Base-by-base conservation (phyloP, 1,140 invertebrate species). In the Cecropterus lyciades region DNA sequence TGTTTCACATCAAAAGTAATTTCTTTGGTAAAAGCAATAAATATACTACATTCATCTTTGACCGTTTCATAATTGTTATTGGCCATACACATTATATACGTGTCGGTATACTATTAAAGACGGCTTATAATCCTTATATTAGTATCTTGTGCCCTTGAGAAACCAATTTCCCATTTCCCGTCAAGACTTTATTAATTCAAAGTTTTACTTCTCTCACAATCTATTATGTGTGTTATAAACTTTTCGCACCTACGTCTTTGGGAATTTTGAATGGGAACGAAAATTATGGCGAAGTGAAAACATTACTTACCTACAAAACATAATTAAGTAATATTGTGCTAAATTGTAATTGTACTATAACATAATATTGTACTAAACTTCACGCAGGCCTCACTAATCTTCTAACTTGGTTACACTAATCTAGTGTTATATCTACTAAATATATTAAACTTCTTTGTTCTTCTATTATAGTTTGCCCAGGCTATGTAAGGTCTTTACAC, bases 371-470 rank as follows among this genome's bases (percentile, higher is more conserved):
- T 43, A 16, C 20, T 59, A 59, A 59, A 33, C 1, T 59, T 48
- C 27, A 59, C 24, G 43, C 56, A 46, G 15, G 27, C 56, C 43
- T 52, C 33, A 33, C 11, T 51, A 33, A 42, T 56, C 27, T 59
- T 37, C 27, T 59, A 59, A 59, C 9, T 4, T 45, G 1, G 20
- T 57, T 15, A 46, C 5, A 51, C 48, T 51, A 46, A 59, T 59
- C 20, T 45, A 10, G 55, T 57, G 20, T n/a, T n/a, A n/a, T n/a
- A 7, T 14, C 45, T 46, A 46, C 11, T 43, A 56, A 46, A 27
- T 16, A 16, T 42, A 37, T 57, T 27, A 14, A 30, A 20, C 27
- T 20, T 30, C 13, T 51, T 51, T 20, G 16, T 51, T 14, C n/a
- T 51, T 30, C 6, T 17, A 4, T 20, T 10, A 20, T 11, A n/a